Evolutionary conservation across 30 jellyfish, hydroid and myxozoan genomes (phyloP).

Genomic region (Hydra vulgaris): DNA sequence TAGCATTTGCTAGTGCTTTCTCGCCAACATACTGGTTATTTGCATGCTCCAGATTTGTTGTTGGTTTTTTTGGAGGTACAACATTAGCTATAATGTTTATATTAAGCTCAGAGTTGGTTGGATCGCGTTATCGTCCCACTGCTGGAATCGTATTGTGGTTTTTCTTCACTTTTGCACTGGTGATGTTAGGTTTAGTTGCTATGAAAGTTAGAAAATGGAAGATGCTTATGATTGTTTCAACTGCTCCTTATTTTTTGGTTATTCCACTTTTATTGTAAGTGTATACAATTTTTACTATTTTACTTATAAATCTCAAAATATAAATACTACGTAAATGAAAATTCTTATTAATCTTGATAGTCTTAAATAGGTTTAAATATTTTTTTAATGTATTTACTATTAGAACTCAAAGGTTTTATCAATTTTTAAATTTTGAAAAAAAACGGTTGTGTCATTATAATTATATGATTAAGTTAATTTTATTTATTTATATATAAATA

Average conservation of each 20-base stretch:
- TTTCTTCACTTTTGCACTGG: conserved; percentile 38
- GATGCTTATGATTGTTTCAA: conserved; percentile 41
- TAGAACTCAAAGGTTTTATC: too few species aligned
- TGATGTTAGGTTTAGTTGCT: conserved; percentile 44
- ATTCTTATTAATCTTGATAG: neutral
- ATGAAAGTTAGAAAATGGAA: conserved; percentile 42
- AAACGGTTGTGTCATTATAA: too few species aligned
- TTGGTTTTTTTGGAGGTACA: conserved; percentile 56
- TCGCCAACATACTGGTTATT: conserved; percentile 45
- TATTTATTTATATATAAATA: too few species aligned
- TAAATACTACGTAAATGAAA: neutral
- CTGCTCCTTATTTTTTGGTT: conserved; percentile 41
- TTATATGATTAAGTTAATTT: too few species aligned
- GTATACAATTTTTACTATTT: neutral
- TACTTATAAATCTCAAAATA: neutral
- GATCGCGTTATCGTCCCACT: conserved; percentile 51
- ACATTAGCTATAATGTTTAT: conserved; percentile 18
- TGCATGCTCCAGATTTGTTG: conserved; percentile 27
- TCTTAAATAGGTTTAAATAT: too few species aligned
- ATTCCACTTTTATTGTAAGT: conserved; percentile 51
- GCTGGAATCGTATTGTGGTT: conserved; percentile 34
- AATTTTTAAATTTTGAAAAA: too few species aligned
- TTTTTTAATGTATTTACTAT: too few species aligned
- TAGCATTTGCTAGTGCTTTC: conserved; percentile 58
- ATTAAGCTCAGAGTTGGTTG: conserved; percentile 26